Percentiles rank a stretch among this genome's conserved stretches.
These are phyloP conservation scores for Ephestia elutella DNA, from an alignment of 1,140 invertebrate genomes.

Conservation along the genomic window DNA sequence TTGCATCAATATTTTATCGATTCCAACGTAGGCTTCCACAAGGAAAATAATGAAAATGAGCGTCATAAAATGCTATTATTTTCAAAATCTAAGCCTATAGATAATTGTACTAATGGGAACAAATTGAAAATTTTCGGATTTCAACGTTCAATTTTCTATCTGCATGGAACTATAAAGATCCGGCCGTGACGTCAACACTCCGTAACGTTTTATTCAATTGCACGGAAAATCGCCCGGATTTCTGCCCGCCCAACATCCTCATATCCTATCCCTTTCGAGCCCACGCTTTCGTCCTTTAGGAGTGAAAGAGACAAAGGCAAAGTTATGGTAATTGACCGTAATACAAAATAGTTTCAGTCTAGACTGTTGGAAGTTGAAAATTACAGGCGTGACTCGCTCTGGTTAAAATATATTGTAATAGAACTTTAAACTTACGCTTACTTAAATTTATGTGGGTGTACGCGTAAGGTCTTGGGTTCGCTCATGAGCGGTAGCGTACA, in stretches of 20 bases:
- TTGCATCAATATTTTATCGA: too few relatives aligned
- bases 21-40: too few relatives aligned
- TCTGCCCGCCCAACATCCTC: slow-evolving; percentile 46
- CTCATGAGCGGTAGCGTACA: not conserved
- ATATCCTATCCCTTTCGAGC: slow-evolving; percentile 30
- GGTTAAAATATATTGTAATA: slow-evolving; percentile 64
- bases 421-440: slow-evolving; percentile 51
- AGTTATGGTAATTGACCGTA: slow-evolving; percentile 66
- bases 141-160: not conserved
- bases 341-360: slow-evolving; percentile 71
- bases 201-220: slow-evolving; percentile 71
- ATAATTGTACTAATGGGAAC: not conserved
- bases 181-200: slow-evolving; percentile 53
- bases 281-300: slow-evolving; percentile 11
- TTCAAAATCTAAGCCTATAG: too few relatives aligned
- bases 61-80: too few relatives aligned
- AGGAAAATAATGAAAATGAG: too few relatives aligned
- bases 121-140: not conserved
- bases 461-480: slow-evolving; percentile 12
- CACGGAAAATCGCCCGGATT: slow-evolving; percentile 69
- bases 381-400: slow-evolving; percentile 54
- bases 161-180: slow-evolving; percentile 31
- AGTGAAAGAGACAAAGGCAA: slow-evolving; percentile 28
- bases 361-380: slow-evolving; percentile 66
- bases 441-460: slow-evolving; percentile 48